Base-by-base conservation (phyloP, 2,888 invertebrate genomes). In the Brachypalpus laphriformis region DNA sequence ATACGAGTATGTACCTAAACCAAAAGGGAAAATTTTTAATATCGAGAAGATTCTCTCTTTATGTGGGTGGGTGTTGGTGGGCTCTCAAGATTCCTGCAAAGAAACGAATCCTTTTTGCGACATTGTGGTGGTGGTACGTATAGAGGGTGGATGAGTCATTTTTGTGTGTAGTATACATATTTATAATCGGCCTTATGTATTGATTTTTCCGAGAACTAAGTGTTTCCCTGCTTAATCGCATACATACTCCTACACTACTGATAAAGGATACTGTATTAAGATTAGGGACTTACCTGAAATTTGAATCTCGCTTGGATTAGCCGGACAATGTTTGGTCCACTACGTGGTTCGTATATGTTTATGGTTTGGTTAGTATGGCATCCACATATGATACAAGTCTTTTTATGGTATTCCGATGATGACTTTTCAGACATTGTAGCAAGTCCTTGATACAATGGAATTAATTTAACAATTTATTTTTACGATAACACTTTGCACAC, bases 331-430 rank as follows among this genome's bases (percentile, higher is more conserved):
- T 92, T 92, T 78, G 92, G 92, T 66, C 92, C 92, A 87, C 89
- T 90, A 78, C 92, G 90, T 40, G 91, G 91, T 87, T 92, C 92
- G 81, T 91, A 91, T 82, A 92, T 92, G 88, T 92, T 91, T 77
- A 92, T 91, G 40, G 91, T 90, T 87, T 90, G 90, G 74, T 90
- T 91, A 18, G 92, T 92, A 83, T 91, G 91, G 88, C 92, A 91
- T 87, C 92, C 92, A 77, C 92, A 92, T 77, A 92, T 92, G 82
- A 92, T 91, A 89, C 92, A 92, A 88, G 91, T 92, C 88, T 90
- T 90, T 87, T 92, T 92, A 80, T 92, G 89, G 87, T 90, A 91
- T 88, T 91, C 90, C 85, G 89, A 82, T 61, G 89, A 87, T 66
- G 89, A 87, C 78, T 89, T 89, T 66, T 89, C 89, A 18, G 89